Base-by-base conservation (phyloP, 2,113 vertebrate species). In the Cervus canadensis region DNA sequence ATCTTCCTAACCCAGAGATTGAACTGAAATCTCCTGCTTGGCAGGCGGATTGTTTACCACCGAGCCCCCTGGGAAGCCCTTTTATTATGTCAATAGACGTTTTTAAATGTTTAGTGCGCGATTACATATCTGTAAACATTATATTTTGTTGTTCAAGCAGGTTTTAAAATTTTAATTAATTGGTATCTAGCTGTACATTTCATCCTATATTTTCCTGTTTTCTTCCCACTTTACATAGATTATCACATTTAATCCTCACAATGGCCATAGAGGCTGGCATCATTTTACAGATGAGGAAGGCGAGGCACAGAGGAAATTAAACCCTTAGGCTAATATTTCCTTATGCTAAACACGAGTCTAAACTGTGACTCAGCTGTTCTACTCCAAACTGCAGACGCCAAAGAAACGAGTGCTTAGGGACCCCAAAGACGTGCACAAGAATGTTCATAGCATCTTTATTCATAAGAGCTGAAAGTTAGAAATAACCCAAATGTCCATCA, bases 41-140 rank as follows among this genome's bases (percentile, higher is more conserved):
- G n/a, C n/a, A 40, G 19, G n/a, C 33, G 15, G 62, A 17, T 67
- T 67, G 7, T 67, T 71, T 71, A 71, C 67, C 19, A 40, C n/a
- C 1, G 10, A 71, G 67, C 10, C 19, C 19, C 67, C 67, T 23
- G 67, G 67, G 67, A 71, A 40, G 67, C 67, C 67, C n/a, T 13
- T 71, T 40, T 16, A 60, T 71, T 23, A 56, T 57, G 79, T 74
- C 82, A 67, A 33, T 81, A 28, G 87, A 67, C 43, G 21, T 36
- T 89, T 83, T 86, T 4, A 40, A 81, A 89, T 76, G 59, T 92
- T 93, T 50, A 79, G 83, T 50, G 60, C 5, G 7, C 0, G 2
- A 96, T 95, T 52, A 83, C 26, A 45, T 23, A 12, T 15, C 84
- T 52, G 36, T 87, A 92, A 79, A 97, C 62, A 43, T 62, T 26